Conservation (phyloP, 2,797 vertebrate species). For the Manis crassicaudata region DNA sequence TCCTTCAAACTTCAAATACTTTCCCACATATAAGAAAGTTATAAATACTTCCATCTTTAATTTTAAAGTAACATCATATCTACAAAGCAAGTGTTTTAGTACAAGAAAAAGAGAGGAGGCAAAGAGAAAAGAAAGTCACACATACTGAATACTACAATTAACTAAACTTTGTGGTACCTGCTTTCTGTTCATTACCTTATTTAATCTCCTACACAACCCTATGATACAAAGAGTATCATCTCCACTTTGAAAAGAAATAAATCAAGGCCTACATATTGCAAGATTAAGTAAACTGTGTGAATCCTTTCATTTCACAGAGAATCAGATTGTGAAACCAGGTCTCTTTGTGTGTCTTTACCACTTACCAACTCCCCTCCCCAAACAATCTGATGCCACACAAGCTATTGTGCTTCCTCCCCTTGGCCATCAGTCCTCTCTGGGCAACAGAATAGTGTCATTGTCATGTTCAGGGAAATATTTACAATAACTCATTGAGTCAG, state of each 20-base stretch:
- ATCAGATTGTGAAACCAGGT: background rate
- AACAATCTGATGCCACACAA: background rate
- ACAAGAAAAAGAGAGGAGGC: background rate
- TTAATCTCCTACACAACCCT: background rate
- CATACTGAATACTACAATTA: background rate
- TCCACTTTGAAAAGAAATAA: background rate
- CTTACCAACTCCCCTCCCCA: background rate
- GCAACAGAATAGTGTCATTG: background rate
- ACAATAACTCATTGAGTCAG: background rate
- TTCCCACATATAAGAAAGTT: background rate
- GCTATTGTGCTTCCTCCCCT: background rate
- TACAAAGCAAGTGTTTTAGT: background rate
- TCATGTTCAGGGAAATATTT: background rate
- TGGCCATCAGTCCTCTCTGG: background rate
- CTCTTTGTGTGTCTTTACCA: background rate
- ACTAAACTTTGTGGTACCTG: background rate
- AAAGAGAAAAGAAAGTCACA: background rate
- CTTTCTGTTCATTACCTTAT: background rate
- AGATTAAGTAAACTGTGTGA: background rate
- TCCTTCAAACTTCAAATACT: background rate
- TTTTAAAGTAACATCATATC: conserved; percentile 17
- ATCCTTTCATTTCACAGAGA: background rate
- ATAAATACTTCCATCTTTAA: background rate
- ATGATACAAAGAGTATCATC: background rate
- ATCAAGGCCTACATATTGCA: background rate